Evolutionary conservation across 2,888 invertebrate genomes (phyloP).

Genomic region (Disparrhopalites patrizii): DNA sequence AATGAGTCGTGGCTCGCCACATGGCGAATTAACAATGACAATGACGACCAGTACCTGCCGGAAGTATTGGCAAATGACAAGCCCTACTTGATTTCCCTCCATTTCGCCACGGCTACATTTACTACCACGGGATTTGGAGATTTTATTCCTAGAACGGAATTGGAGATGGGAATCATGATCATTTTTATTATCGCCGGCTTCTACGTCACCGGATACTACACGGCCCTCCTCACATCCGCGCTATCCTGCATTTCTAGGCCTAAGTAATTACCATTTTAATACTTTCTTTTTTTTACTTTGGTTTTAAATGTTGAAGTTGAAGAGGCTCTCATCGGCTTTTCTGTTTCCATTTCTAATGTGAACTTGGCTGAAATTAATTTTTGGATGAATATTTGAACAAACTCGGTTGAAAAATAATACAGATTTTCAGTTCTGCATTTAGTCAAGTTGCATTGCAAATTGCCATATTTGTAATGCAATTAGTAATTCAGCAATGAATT

Average conservation of each 20-base stretch:
- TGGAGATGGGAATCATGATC: conserved; percentile 37
- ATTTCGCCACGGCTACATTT: conserved; percentile 40
- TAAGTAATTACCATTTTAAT: conserved; percentile 23
- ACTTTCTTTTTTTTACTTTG: not conserved
- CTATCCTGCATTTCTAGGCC: conserved; percentile 41
- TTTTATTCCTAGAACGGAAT: conserved; percentile 36
- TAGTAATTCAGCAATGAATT: too few species aligned
- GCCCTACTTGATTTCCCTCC: conserved; percentile 38
- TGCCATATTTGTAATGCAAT: too few species aligned
- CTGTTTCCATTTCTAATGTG: too few species aligned
- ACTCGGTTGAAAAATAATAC: too few species aligned
- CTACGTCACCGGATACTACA: conserved; percentile 43
- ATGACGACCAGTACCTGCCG: not conserved
- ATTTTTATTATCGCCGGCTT: conserved; percentile 38
- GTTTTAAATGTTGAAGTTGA: too few species aligned
- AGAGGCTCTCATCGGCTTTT: too few species aligned
- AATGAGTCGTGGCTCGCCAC: conserved; percentile 1
- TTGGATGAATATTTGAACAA: too few species aligned
- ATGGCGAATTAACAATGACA: not conserved
- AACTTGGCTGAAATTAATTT: too few species aligned
- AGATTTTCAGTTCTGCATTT: too few species aligned
- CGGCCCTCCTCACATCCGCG: conserved; percentile 41
- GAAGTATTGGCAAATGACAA: conserved; percentile 24
- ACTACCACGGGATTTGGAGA: conserved; percentile 44
- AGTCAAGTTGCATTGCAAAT: too few species aligned